Evolutionary conservation across 2,888 invertebrate species (phyloP), one percentile per base, ranked within the genome.

Genomic region (Trachelus iudaicus): DNA sequence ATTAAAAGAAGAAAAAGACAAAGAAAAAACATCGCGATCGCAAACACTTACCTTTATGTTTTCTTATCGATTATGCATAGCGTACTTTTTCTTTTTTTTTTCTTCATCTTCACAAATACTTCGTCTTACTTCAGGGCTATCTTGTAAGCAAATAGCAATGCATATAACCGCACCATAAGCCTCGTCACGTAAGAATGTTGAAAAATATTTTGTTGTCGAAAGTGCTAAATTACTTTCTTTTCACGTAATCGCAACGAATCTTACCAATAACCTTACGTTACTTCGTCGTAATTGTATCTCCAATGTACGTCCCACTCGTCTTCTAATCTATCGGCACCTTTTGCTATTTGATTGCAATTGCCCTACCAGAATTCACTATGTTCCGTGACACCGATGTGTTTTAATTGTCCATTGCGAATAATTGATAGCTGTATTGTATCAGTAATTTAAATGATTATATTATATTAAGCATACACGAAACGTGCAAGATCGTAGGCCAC

Each of bases 31-130:
- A 56, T 56, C 56, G 56, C 23, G 9, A 56, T 23, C 23, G 9
- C 56, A 56, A 56, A 56, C 23, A 56, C 56, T 23, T 56, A 56
- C 56, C 9, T 56, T 56, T 56, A 56, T 56, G 56, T 23, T 56
- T 23, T 23, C 56, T 56, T 56, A 56, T 23, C 56, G 56, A 56
- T 56, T 56, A 56, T 56, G 34, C 75, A 77, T 69, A 79, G 71
- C 75, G n/a, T 75, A 77, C 56, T 35, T 35, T 75, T 69, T 78
- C 1, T 12, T 34, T 76, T 73, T 75, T 77, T 71, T 71, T 79
- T 75, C 31, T 79, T 76, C 73, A n/a, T 69, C 69, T 56, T 56
- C 56, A 23, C 71, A 31, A 71, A 71, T 11, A 71, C 71, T 71
- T 31, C 71, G 30, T 71, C 15, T 71, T 34, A 34, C 56, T 71